These are phyloP conservation scores for Marcusenius ussheri DNA, from an alignment of 2,113 vertebrate species.

Conservation along the genomic window DNA sequence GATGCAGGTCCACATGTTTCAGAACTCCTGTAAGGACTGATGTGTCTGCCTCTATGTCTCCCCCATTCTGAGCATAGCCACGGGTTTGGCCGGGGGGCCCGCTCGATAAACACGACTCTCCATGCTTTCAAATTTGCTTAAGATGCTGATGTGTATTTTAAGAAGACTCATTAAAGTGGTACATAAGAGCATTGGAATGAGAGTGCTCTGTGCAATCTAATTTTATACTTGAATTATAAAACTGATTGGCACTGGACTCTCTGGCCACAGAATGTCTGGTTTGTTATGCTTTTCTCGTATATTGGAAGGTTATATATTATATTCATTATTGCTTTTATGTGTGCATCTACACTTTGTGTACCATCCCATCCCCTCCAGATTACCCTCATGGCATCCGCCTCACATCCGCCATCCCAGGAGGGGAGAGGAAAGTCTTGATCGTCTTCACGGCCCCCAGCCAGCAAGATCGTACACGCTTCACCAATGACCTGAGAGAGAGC, in stretches of 20 bases:
- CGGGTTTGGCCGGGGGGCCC: background rate
- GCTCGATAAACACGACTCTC: background rate
- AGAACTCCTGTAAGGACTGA: conserved; percentile 81
- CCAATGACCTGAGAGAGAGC: conserved; percentile 81
- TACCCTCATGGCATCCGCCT: conserved; percentile 85
- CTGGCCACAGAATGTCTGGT: background rate
- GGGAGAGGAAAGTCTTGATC: conserved; percentile 81
- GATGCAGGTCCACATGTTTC: conserved; percentile 97
- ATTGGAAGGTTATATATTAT: background rate
- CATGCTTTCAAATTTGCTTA: background rate
- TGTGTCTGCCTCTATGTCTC: background rate
- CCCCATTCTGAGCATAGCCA: background rate
- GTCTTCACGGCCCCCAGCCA: conserved; percentile 84
- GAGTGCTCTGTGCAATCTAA: background rate
- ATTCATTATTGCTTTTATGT: background rate
- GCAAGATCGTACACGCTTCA: conserved; percentile 81
- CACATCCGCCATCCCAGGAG: conserved; percentile 75
- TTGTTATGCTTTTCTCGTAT: background rate
- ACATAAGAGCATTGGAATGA: background rate
- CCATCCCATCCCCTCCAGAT: conserved; percentile 52
- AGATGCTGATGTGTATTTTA: background rate
- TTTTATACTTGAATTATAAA: background rate
- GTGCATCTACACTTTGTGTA: background rate
- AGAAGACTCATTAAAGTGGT: background rate
- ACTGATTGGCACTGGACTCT: background rate